Evolutionary conservation across 2,888 invertebrate species (phyloP), one percentile per base, ranked within the genome.

Genomic region (Agriopis marginaria): DNA sequence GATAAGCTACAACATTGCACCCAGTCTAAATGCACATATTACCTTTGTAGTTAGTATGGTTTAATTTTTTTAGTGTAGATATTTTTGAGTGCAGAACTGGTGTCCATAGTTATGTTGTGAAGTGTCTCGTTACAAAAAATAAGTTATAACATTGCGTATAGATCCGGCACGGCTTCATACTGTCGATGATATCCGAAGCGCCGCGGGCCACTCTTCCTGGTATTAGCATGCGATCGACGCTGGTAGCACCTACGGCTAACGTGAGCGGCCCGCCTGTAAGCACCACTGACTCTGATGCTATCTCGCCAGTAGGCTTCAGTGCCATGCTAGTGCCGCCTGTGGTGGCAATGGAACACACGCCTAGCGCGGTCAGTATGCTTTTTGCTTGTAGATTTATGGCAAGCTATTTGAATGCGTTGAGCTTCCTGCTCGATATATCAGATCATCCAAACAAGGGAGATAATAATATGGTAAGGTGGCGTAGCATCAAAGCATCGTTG

Each of bases 131-230:
- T 23, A 23, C 17, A 23, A 23, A 23, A 23, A 23, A 23, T 23
- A 9, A 14, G 14, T 23, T 54, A n/a, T 54, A 47, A 65, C 23
- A 12, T 66, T 81, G 88, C 81, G 87, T 73, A 62, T 91, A 93
- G 93, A 87, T 90, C 14, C 89, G 86, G 56, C 79, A 83, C 49
- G 82, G 82, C 74, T 85, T 86, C 82, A 78, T 82, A 7, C 84
- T 79, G 68, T 75, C 85, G 5, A 72, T 86, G 72, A 55, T 75
- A 39, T 71, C 69, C 9, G 82, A 85, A 3, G 60, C 79, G 17
- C 83, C 85, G 7, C 79, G 77, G n/a, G 68, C 71, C 7, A 67
- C 81, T 50, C 82, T 81, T 5, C 77, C 89, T 4, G 79, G 81
- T 0, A 59, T 92, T 39, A 80, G 88, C 51, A 85, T 87, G 86